phyloP scores from a whole-genome alignment of 2,888 invertebrate genomes.

The Brachyptera putata region DNA sequence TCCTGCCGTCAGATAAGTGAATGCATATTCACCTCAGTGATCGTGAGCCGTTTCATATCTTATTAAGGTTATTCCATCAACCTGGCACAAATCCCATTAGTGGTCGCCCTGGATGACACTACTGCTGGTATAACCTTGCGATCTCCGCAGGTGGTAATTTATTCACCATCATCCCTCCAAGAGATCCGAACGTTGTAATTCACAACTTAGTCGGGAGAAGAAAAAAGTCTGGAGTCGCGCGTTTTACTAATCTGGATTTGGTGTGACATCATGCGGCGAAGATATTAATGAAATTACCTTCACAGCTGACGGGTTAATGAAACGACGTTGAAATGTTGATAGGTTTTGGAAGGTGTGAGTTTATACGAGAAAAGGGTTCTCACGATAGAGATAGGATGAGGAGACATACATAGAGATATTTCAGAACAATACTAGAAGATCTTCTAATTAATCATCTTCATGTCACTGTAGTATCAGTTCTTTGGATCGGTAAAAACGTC shows the following conservation, averaged over 20 bases:
- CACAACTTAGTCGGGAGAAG: background rate
- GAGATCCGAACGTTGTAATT: no score
- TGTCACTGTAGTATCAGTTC: no score
- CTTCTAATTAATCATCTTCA: no score
- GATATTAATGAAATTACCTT: constrained; percentile 10
- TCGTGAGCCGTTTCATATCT: background rate
- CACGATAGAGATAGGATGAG: no score
- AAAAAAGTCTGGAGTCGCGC: background rate
- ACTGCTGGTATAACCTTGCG: background rate
- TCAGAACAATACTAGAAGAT: no score
- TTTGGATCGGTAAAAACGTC: no score
- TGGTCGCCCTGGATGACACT: no score
- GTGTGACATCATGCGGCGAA: constrained; percentile 2
- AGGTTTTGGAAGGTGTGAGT: no score
- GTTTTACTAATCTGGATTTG: constrained; percentile 1
- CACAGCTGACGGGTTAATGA: constrained; percentile 12
- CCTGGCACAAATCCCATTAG: constrained; percentile 1
- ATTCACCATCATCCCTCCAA: background rate
- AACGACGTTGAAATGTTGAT: background rate
- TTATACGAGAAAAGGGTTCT: no score
- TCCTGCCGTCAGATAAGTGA: no score
- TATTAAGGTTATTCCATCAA: constrained; percentile 10
- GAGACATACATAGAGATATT: no score
- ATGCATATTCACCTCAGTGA: no score
- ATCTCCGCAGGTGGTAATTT: background rate